Conservation (phyloP, 1,140 invertebrate species). For the Trachymyrmex cornetzi region DNA sequence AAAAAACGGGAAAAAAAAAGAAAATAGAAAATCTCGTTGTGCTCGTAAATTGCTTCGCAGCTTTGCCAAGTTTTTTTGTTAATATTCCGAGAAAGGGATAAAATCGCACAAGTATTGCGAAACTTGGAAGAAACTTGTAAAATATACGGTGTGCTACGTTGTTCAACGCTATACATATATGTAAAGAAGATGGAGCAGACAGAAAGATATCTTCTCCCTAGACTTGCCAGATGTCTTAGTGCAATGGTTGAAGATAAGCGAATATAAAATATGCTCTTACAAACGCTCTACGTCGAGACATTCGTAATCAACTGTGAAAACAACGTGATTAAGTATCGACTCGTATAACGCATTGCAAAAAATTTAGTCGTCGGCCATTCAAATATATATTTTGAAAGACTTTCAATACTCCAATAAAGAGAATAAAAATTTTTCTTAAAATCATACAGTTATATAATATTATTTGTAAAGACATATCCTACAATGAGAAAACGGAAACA, state of each 20-base stretch:
- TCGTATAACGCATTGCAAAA: conserved; percentile 54
- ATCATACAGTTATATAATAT: not conserved
- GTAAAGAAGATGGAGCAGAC: not conserved
- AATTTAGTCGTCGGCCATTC: conserved; percentile 9
- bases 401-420: not conserved
- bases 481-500: not conserved
- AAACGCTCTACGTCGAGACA: not conserved
- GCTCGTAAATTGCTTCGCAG: conserved; percentile 55
- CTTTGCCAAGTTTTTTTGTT: conserved; percentile 45
- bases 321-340: conserved; percentile 33
- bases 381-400: not conserved
- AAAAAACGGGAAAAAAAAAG: not conserved
- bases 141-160: conserved; percentile 11
- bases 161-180: conserved; percentile 9
- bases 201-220: conserved; percentile 8
- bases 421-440: not conserved
- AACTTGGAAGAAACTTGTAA: conserved; percentile 41
- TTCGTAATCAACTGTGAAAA: conserved; percentile 22
- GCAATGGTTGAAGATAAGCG: conserved; percentile 21
- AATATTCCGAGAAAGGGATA: conserved; percentile 53
- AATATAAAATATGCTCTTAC: conserved; percentile 18
- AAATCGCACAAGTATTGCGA: conserved; percentile 37
- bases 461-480: not conserved
- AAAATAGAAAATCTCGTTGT: conserved; percentile 49
- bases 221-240: conserved; percentile 31